Base-by-base conservation (phyloP, 2,113 vertebrate genomes). In the Daboia siamensis region DNA sequence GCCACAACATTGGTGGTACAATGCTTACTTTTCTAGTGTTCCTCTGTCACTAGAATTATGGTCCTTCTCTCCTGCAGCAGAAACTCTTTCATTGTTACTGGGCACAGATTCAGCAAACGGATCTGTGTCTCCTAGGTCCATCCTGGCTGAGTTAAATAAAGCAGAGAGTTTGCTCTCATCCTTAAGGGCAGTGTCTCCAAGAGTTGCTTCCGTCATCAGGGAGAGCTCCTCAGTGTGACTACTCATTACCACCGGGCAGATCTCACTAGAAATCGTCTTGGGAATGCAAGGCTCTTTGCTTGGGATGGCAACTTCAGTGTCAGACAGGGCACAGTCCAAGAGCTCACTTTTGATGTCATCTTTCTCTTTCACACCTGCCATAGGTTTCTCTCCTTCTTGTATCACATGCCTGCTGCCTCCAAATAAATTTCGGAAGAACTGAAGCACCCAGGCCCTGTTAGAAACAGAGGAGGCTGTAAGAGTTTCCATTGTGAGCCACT, bases 11-110 rank as follows among this genome's bases (percentile, higher is more conserved):
- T 86, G 69, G 46, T 48, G 33, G 44, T 11, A 44, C 4, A 88
- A 3, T 33, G 5, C 95, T 95, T 91, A 97, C 94, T 1, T 96
- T 84, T 91, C 59, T 44, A 88, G n/a, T n/a, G 26, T n/a, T 86
- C 46, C 89, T 1, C 9, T 48, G 10, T 87, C 89, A 56, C 87
- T 0, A 0, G 93, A 86, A 87, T 91, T 91, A 26, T 57, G 24
- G 46, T 3, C 0, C 21, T 39, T 51, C 8, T 26, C 69, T 52
- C 24, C 93, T 29, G 91, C 20, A 33, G n/a, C 10, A 0, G 4
- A 20, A 44, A n/a, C 23, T 3, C 12, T 46, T 29, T 12, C 1
- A 26, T n/a, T 55, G 52, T 39, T 29, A 33, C 33, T 0, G 0
- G 13, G 24, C 1, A 87, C 5, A 4, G 23, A 1, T 1, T 48